Evolutionary conservation across 2,888 invertebrate genomes (phyloP), one percentile per base, ranked within the genome.

Genomic region (Linnaemya vulpina): DNA sequence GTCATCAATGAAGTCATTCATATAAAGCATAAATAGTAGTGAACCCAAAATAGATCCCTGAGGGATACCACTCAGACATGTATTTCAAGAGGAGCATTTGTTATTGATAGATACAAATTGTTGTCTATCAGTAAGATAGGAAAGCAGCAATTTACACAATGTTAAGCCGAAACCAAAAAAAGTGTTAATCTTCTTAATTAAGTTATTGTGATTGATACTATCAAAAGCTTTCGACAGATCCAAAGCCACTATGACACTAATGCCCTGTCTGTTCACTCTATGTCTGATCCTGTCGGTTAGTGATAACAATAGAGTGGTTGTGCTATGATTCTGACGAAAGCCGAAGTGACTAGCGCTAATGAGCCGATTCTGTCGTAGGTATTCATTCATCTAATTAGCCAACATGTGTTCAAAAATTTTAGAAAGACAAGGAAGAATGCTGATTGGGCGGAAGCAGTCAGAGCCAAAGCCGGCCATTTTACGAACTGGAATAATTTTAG

Each of bases 1-100:
- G 43, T 1, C 0, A 0, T 25, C 0, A 10, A 55, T n/a, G 15
- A 55, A 70, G 22, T 70, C 70, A 25, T 55, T 25, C 25, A 43
- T n/a, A 11, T 55, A 70, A 5, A 70, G n/a, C 40, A 67, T 51
- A 11, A 67, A 67, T 0, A 67, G 25, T 0, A 49, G 35, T n/a
- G 67, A 13, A 9, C 22, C 67, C 9, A 63, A 13, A 30, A 67
- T 17, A 46, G 30, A 46, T 1, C 65, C 65, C 67, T 49, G 58
- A n/a, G 58, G 58, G n/a, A 58, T 35, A 9, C 35, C 58, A 35
- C 58, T 58, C 2, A 15, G 5, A 35, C 58, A 49, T 0, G 17
- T 3, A 1, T 17, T 11, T 2, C 3, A 11, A 1, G 53, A 11
- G 0, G 22, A 53, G 10, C 22, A 22, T 1, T 0, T 11, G 1